These are phyloP conservation scores for Mustela lutreola DNA, from an alignment of 2,113 vertebrate species.

Conservation along the genomic window DNA sequence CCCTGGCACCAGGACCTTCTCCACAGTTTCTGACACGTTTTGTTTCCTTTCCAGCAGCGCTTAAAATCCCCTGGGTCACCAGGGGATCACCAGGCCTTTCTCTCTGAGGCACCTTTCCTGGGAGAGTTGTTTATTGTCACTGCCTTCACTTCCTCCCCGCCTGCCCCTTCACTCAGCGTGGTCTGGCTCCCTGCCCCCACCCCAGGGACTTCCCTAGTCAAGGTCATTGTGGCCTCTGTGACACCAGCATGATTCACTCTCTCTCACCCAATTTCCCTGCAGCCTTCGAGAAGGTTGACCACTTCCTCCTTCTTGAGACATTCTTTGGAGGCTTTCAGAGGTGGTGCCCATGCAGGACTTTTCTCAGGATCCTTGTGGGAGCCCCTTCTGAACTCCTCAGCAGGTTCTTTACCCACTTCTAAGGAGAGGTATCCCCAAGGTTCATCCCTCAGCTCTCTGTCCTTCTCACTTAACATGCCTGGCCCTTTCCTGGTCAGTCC, in stretches of 20 bases:
- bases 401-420: not conserved
- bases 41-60: not conserved
- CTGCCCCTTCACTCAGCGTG: not conserved
- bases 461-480: not conserved
- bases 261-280: not conserved
- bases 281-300: not conserved
- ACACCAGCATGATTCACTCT: not conserved
- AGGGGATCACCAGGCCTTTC: no score
- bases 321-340: not conserved
- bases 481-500: not conserved
- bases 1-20: not conserved
- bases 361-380: not conserved
- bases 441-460: not conserved
- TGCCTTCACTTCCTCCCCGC: not conserved
- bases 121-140: not conserved
- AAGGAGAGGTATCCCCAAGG: not conserved
- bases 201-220: not conserved
- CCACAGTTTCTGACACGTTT: not conserved
- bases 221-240: not conserved
- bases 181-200: not conserved
- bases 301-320: conserved; percentile 8
- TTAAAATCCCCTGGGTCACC: not conserved
- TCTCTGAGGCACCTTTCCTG: not conserved
- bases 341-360: not conserved
- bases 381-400: not conserved